Conservation (phyloP, 2,888 invertebrate species). For the Bibio marci region DNA sequence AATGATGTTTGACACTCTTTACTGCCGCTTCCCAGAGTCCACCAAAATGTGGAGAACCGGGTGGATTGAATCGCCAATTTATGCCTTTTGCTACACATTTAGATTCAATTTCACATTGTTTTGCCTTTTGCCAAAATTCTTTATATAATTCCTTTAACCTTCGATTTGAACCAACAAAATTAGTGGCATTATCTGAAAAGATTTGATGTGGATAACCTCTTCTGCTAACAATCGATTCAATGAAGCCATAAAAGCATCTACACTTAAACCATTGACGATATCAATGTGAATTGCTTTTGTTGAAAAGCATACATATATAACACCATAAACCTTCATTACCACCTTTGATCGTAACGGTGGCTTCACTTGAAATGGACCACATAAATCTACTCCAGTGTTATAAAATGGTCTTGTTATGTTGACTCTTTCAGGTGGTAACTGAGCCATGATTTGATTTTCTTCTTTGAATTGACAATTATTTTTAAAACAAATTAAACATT, state of each 20-base stretch:
- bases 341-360: neutral
- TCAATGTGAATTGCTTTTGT: slow-evolving; percentile 1
- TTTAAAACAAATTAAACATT: slow-evolving; percentile 1
- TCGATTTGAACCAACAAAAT: slow-evolving; percentile 9
- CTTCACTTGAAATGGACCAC: neutral
- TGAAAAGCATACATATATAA: slow-evolving; percentile 12
- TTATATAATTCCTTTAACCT: neutral
- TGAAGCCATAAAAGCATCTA: neutral
- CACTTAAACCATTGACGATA: neutral
- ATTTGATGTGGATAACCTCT: neutral
- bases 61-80: slow-evolving; percentile 14
- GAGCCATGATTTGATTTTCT: neutral
- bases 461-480: neutral
- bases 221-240: neutral
- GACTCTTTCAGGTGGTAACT: neutral
- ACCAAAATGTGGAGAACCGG: slow-evolving; percentile 13
- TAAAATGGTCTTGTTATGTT: neutral
- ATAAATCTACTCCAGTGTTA: neutral
- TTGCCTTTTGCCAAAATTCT: too few relatives aligned
- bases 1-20: slow-evolving; percentile 13
- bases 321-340: slow-evolving; percentile 3
- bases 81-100: slow-evolving; percentile 5
- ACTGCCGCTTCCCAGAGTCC: slow-evolving; percentile 15
- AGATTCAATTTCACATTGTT: neutral
- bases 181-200: slow-evolving; percentile 10